Evolutionary conservation across 2,113 vertebrate species (phyloP), one percentile per base, ranked within the genome.

Genomic region (Morone chrysops): DNA sequence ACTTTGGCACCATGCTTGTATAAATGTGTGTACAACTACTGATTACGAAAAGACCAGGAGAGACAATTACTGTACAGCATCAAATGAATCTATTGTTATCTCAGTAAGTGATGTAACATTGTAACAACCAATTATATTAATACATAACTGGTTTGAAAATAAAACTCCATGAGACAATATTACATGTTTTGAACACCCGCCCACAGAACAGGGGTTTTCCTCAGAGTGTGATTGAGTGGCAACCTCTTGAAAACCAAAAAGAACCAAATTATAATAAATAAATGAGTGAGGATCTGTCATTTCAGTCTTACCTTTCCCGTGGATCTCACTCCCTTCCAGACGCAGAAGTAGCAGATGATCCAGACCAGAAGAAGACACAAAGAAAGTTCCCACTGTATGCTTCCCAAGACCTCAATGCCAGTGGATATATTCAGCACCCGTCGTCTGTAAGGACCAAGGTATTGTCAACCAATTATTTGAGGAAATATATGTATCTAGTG

Each of bases 331-430:
- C 94, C 93, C 80, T 96, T 96, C 95, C 95, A 96, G 60, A 96
- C 91, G 80, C 95, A 97, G 89, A 97, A 96, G 93, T 94, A 96
- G 76, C 95, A 96, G 89, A 96, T 80, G 82, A 94, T 86, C 94
- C 96, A 97, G 0, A 90, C 75, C 48, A 96, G 91, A 25, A 95
- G 85, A n/a, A 96, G 94, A 82, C 92, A 95, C 81, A 96, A 81
- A 83, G 94, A 92, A 77, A 95, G 91, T 17, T 96, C 93, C 95
- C 95, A 94, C 8, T 90, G 92, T 72, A 95, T 62, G 45, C 86
- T 79, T 20, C 97, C 97, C 82, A 97, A 84, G 1, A 68, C 48
- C 1, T 97, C 95, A 75, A 98, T 96, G 17, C 97, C 97, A 0
- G 93, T 84, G 0, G 96, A 96, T 77, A 98, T 92, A 54, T 94